Evolutionary conservation across 1,140 invertebrate genomes (phyloP), one percentile per base, ranked within the genome.

Genomic region (Sesamia nonagrioides): DNA sequence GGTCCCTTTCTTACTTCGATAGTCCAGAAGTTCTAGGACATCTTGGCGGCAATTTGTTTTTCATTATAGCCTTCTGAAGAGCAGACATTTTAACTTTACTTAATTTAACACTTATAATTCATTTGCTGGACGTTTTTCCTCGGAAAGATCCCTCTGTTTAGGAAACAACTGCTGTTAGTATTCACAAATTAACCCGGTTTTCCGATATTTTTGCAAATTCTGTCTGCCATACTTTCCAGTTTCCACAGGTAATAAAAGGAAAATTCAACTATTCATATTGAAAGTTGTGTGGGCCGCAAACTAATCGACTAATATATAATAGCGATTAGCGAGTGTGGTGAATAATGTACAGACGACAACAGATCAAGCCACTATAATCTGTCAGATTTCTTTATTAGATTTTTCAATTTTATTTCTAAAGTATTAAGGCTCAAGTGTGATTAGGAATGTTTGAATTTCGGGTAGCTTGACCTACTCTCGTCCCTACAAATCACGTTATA

Each of bases 41-140:
- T 78, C 92, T 93, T 73, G 96, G 97, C 86, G 96, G 97, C 77
- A 97, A 85, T 92, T 96, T 96, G 78, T 95, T 96, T 91, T 97
- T 97, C 78, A 97, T 92, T 73, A 97, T 95, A 86, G 95, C 96
- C 88, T 97, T 97, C 90, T 97, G 96, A 82, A 97, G 95, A 77
- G 96, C 96, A 74, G 97, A 97, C 91, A 92, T 93, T 7, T 60
- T 37, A 52, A 13, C 56, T 33, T 33, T 27, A n/a, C 18, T 69
- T n/a, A 58, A 13, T 9, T 17, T 6, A 42, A 42, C 37, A 40
- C 37, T 66, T 11, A 1, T 18, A 11, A 66, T 42, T 66, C 4
- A 42, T 17, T 17, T 37, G 21, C 37, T 45, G 7, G 37, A 42
- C 42, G 17, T 21, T 40, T 21, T n/a, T 66, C 11, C 9, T 11